These are phyloP conservation scores for Zaprionus vittiger DNA, from an alignment of 1,140 invertebrate genomes.

Conservation along the genomic window DNA sequence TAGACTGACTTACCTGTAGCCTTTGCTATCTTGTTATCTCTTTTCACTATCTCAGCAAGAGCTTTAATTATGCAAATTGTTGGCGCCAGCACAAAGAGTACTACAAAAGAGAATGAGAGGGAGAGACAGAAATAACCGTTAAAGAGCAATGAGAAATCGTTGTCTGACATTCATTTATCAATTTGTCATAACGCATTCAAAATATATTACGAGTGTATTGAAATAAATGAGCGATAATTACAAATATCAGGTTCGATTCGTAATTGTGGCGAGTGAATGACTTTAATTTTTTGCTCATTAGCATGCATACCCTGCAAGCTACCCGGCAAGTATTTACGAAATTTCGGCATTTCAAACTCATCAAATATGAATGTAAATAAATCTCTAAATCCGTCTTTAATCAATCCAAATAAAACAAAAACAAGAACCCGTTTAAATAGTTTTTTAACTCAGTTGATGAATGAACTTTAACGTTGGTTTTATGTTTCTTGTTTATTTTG, in stretches of 20 bases:
- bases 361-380: background rate
- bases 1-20: constrained; percentile 63
- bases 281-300: constrained; percentile 3
- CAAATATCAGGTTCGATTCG: constrained; percentile 31
- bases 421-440: background rate
- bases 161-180: constrained; percentile 33
- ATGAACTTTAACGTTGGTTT: constrained; percentile 8
- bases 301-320: background rate
- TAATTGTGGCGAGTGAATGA: constrained; percentile 6
- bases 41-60: constrained; percentile 54
- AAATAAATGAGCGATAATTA: constrained; percentile 39
- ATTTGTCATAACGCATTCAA: constrained; percentile 14
- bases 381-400: background rate
- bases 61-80: constrained; percentile 77
- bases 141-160: constrained; percentile 55
- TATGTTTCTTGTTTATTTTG: constrained; percentile 4
- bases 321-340: background rate
- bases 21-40: constrained; percentile 39
- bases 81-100: constrained; percentile 69
- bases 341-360: background rate
- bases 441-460: background rate
- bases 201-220: constrained; percentile 16
- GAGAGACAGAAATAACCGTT: constrained; percentile 31
- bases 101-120: constrained; percentile 46
- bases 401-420: background rate